Evolutionary conservation across 2,888 invertebrate species (phyloP).

Genomic region (Nephrocerus scutellatus): DNA sequence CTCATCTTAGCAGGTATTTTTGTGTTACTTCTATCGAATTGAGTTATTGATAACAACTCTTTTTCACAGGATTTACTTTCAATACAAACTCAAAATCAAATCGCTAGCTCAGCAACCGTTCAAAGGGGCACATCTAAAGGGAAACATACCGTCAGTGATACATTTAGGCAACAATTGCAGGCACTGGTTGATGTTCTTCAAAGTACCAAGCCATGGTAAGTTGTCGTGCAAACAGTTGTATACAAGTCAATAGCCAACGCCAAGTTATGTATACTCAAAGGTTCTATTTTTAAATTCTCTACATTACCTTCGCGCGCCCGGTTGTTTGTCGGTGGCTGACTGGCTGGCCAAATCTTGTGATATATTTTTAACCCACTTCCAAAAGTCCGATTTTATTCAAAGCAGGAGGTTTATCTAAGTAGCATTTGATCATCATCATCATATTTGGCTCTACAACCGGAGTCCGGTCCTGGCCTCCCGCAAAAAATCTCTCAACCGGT

Average conservation of each 20-base stretch:
- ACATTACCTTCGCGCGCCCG: too few relatives aligned
- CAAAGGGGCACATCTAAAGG: conserved; percentile 82
- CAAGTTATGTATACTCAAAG: too few relatives aligned
- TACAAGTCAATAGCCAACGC: too few relatives aligned
- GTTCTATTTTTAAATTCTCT: too few relatives aligned
- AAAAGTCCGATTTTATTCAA: too few relatives aligned
- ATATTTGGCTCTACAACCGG: too few relatives aligned
- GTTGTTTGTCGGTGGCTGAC: too few relatives aligned
- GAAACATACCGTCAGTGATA: conserved; percentile 83
- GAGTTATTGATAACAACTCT: conserved; percentile 11
- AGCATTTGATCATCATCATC: conserved; percentile 82
- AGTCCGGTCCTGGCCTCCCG: too few relatives aligned
- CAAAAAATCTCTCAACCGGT: too few relatives aligned
- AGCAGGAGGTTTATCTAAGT: too few relatives aligned
- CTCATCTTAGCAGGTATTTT: conserved; percentile 58
- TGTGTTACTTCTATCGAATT: background rate
- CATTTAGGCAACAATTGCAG: conserved; percentile 80
- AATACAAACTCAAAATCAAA: conserved; percentile 65
- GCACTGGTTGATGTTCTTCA: conserved; percentile 83
- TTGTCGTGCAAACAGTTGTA: background rate
- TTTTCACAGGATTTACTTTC: conserved; percentile 50
- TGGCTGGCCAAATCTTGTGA: too few relatives aligned
- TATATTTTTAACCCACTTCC: too few relatives aligned
- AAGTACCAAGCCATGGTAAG: conserved; percentile 80
- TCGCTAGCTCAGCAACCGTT: conserved; percentile 53